A percentile compares a stretch with the other conserved stretches of the same genome.
phyloP scores from a whole-genome alignment of 2,888 invertebrate genomes.

The Antheraea yamamai region DNA sequence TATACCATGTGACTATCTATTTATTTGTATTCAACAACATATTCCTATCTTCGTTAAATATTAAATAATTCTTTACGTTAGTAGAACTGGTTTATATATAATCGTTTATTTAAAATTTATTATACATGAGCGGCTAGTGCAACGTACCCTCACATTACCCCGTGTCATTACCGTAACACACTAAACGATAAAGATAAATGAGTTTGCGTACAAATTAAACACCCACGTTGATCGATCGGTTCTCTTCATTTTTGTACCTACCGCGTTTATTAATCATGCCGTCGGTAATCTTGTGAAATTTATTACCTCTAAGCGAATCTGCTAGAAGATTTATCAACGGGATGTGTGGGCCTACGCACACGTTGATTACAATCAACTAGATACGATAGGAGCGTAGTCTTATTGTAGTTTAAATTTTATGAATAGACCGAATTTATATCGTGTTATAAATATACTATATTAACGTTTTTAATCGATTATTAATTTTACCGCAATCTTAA shows the following conservation, averaged over 20 bases:
- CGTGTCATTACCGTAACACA: constrained; percentile 59
- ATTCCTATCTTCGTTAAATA: not conserved
- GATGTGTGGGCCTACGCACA: constrained; percentile 73
- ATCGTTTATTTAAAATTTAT: constrained; percentile 2
- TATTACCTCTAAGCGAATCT: constrained; percentile 81
- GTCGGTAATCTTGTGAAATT: constrained; percentile 78
- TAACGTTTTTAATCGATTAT: not conserved
- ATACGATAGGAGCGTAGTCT: constrained; percentile 6
- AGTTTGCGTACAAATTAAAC: constrained; percentile 73
- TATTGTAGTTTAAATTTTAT: not conserved
- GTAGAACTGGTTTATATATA: constrained; percentile 4
- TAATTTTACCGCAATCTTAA: too few species aligned
- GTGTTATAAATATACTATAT: not conserved
- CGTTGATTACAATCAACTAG: constrained; percentile 15
- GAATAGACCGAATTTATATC: not conserved
- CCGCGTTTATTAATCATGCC: constrained; percentile 72
- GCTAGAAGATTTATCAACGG: constrained; percentile 75
- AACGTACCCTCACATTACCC: constrained; percentile 43
- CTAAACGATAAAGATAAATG: constrained; percentile 75
- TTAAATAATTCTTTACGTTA: not conserved
- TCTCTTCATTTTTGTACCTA: constrained; percentile 75
- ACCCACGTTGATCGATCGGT: constrained; percentile 79
- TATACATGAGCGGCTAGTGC: constrained; percentile 3
- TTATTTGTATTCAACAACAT: not conserved
- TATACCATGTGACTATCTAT: not conserved